Base-by-base conservation (phyloP, 1,140 invertebrate species). In the Aricia agestis region DNA sequence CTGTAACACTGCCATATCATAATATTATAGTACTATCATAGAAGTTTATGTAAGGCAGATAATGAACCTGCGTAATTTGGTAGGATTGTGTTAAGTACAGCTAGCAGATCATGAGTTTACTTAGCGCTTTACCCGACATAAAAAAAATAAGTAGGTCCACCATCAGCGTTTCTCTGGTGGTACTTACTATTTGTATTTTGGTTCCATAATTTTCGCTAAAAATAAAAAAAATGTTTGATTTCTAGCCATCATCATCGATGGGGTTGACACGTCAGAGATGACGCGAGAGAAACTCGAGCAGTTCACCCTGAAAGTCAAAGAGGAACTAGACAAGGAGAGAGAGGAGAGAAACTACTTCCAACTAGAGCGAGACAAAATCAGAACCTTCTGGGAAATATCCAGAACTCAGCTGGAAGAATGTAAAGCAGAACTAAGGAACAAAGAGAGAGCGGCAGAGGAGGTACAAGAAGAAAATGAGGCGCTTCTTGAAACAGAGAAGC, bases 341-440 rank as follows among this genome's bases (percentile, higher is more conserved):
- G 98, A 99, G 90, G 98, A 99, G 88, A 92, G 98, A 76, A 99
- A 99, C 87, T 98, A 96, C 84, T 98, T 99, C 80, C 98, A 99
- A 92, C 86, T 99, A 67, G 98, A 99, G 90, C 93, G 98, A 77
- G 98, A 99, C 85, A 98, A 98, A 92, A 94, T 99, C 15, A 94
- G 97, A 74, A 97, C 96, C 36, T 98, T 98, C 90, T 99, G 98
- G 98, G 97, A 99, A 74, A 92, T 92, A 25, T 96, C 97, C 1
- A 94, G 96, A 77, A 94, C 95, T 76, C 96, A 98, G 83, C 86
- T 98, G 7, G 95, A 97, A 73, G 97, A 98, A 92, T 94, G 94
- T 31, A 95, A 95, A 84, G 95, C 96, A 15, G 78, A 94, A 94
- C 91, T 96, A 66, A 95, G 95, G 80, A 95, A 96, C 82, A 97